Evolutionary conservation across 2,888 invertebrate species (phyloP), one percentile per base, ranked within the genome.

Genomic region (Calliopum simillimum): DNA sequence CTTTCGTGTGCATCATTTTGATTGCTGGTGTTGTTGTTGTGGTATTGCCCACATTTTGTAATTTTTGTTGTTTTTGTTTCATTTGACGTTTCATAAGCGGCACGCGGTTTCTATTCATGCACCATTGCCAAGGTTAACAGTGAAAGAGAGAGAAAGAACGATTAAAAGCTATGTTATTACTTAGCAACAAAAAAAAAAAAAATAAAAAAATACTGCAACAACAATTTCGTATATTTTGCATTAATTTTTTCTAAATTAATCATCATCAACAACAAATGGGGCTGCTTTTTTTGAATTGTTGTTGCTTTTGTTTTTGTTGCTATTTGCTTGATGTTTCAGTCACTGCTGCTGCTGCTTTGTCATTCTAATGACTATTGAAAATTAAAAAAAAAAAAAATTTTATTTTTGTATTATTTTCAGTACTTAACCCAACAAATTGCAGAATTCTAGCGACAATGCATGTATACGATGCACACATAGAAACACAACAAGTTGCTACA

Each of bases 1-100:
- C 8, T 59, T 59, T 59, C 44, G 59, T 59, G 43, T 59, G 59
- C 59, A 43, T 59, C 59, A 44, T 59, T 41, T 4, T 4, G 33
- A 44, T 44, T 43, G 59, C 21, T 43, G 61, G 21, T 61, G 46
- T 23, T 46, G 13, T 61, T 62, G 4, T 62, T 56, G 66, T 66
- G 25, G n/a, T n/a, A n/a, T 56, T 46, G 21, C 66, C 66, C 66
- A 66, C 66, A 56, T 47, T 66, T 56, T 25, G n/a, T n/a, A n/a
- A n/a, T n/a, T n/a, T n/a, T n/a, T n/a, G n/a, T n/a, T n/a, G 56
- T 56, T 56, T 47, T 46, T n/a, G 46, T 43, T 64, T 43, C 14
- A 46, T 33, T 33, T 33, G 8, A 33, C 33, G 4, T n/a, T n/a
- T n/a, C n/a, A n/a, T n/a, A n/a, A 46, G 66, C 66, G 56, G 56